Conservation (phyloP, 2,888 invertebrate genomes). For the Girardia tigrina region DNA sequence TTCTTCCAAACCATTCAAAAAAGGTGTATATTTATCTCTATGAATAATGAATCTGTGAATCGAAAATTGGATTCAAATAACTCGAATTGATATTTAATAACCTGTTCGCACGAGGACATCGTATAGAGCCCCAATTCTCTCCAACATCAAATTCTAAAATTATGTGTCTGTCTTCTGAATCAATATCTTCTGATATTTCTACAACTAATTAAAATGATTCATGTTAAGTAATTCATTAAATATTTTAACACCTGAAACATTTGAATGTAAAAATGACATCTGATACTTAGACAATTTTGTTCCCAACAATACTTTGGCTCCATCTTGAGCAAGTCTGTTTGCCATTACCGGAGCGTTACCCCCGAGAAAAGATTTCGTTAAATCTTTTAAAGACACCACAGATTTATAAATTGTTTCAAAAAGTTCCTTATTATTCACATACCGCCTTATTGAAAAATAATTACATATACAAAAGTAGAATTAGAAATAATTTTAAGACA, state of each 20-base stretch:
- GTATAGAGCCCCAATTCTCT: slow-evolving; percentile 63
- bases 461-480: no score
- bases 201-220: not conserved
- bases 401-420: not conserved
- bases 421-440: not conserved
- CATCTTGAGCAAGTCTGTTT: slow-evolving; percentile 61
- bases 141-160: slow-evolving; percentile 67
- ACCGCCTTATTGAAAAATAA: no score
- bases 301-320: slow-evolving; percentile 63
- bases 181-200: slow-evolving; percentile 56
- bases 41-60: slow-evolving; percentile 69
- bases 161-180: slow-evolving; percentile 65
- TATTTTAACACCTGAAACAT: not conserved
- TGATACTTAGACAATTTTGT: slow-evolving; percentile 41
- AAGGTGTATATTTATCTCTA: slow-evolving; percentile 67
- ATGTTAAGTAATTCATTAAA: not conserved
- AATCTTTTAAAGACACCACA: not conserved
- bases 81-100: slow-evolving; percentile 40
- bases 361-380: slow-evolving; percentile 53
- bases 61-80: no score
- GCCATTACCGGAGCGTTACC: slow-evolving; percentile 76
- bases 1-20: slow-evolving; percentile 61
- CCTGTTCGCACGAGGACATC: slow-evolving; percentile 64
- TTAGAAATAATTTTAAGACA: no score
- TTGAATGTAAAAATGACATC: not conserved